Base-by-base conservation (phyloP, 2,113 vertebrate genomes). In the Trinectes maculatus region DNA sequence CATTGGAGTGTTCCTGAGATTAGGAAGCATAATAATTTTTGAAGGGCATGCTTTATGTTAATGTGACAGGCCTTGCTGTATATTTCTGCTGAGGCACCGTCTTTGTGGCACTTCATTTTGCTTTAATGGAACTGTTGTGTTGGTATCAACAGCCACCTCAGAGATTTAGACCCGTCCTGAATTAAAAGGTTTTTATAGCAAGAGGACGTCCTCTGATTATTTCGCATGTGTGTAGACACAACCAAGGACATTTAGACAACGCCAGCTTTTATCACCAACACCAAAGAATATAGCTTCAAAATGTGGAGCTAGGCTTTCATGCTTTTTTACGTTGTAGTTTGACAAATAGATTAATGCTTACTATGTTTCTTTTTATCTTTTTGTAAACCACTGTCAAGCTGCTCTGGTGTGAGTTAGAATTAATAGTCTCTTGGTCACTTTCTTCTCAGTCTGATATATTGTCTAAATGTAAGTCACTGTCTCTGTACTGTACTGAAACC, bases 121-220 rank as follows among this genome's bases (percentile, higher is more conserved):
- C 72, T 77, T 83, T 69, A 80, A 77, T 77, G 63, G 68, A 80
- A 65, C 56, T 75, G 63, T 65, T 69, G 52, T 72, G 76, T 73
- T 83, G 39, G 72, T 83, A 48, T 79, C 67, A 72, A 68, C 61
- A 67, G 60, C 56, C 56, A 11, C 66, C 40, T 26, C 21, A 25
- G 25, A 83, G 62, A 62, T 74, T 74, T 62, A 48, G 22, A 60
- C 60, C 18, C 3, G 15, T 25, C 19, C 29, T 55, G 64, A 71
- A 74, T 55, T 57, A 83, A 54, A 36, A 57, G 1, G 31, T 60
- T 70, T 63, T 61, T 66, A 55, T 51, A 40, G 67, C 47, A n/a
- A 19, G 52, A 83, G 75, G 66, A 68, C 25, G n/a, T 54, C 51
- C 71, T 79, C 43, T 61, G 64, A 73, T 63, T 59, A 54, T 63